Conservation (phyloP, 2,888 invertebrate genomes). For the Deilephila porcellus region DNA sequence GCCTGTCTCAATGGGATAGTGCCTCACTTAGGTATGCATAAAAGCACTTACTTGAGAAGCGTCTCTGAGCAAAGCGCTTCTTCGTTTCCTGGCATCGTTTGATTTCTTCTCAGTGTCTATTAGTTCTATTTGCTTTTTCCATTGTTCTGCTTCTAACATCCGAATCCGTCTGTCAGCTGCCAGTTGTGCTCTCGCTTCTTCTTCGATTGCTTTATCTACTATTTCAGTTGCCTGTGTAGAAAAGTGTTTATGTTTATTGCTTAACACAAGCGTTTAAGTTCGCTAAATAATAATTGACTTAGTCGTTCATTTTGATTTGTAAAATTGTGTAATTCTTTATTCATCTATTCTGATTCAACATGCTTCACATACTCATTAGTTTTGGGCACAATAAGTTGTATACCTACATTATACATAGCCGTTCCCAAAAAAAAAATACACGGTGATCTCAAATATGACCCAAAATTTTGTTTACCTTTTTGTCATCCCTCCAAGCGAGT, state of each 20-base stretch:
- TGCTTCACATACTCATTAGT: too few species aligned
- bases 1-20: too few species aligned
- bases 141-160: constrained; percentile 55
- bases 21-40: background rate
- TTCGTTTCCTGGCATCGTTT: constrained; percentile 57
- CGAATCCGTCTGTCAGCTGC: constrained; percentile 65
- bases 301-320: too few species aligned
- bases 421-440: too few species aligned
- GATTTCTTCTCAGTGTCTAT: constrained; percentile 53
- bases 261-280: too few species aligned
- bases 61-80: constrained; percentile 57
- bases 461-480: constrained; percentile 53
- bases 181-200: constrained; percentile 59
- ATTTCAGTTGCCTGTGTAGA: constrained; percentile 50
- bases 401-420: too few species aligned
- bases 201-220: constrained; percentile 62
- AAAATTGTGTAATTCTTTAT: too few species aligned
- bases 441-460: too few species aligned
- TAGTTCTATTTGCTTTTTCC: constrained; percentile 53
- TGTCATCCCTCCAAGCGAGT: constrained; percentile 61
- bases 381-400: too few species aligned
- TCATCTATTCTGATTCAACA: too few species aligned
- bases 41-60: constrained; percentile 59
- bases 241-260: background rate
- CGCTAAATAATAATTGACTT: too few species aligned